Conservation (phyloP, 2,888 invertebrate species). For the Crossocerus cetratus region DNA sequence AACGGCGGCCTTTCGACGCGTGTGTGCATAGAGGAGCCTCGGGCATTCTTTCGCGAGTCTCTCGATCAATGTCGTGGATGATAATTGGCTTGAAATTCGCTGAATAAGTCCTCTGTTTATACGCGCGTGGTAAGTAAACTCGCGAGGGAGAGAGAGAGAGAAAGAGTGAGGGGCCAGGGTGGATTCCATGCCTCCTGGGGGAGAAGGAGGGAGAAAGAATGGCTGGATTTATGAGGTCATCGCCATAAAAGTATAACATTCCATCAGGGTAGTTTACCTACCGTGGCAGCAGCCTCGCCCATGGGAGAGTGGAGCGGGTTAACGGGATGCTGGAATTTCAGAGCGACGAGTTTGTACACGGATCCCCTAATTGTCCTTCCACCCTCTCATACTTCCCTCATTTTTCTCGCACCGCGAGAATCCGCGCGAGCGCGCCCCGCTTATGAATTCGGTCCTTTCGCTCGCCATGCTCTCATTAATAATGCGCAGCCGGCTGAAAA, state of each 20-base stretch:
- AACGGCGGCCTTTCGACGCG: no score
- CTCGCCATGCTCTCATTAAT: slow-evolving; percentile 25
- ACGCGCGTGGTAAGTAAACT: no score
- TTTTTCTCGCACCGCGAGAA: slow-evolving; percentile 16
- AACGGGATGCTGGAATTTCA: slow-evolving; percentile 27
- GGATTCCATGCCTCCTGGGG: no score
- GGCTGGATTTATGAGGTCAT: neutral
- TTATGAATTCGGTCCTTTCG: slow-evolving; percentile 37
- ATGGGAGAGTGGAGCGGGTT: slow-evolving; percentile 8
- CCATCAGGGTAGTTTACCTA: neutral
- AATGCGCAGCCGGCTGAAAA: neutral
- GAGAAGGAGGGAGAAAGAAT: no score
- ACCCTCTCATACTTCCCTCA: slow-evolving; percentile 7
- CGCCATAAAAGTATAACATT: neutral
- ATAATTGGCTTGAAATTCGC: no score
- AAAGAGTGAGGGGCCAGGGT: no score
- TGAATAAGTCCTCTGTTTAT: no score
- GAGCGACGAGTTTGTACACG: slow-evolving; percentile 42
- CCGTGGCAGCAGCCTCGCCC: neutral
- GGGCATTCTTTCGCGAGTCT: no score
- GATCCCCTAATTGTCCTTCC: slow-evolving; percentile 50
- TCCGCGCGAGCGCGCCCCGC: slow-evolving; percentile 8
- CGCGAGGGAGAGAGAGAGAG: no score
- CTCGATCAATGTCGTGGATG: no score
- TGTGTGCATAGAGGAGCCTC: no score